A percentile compares a stretch with the other conserved stretches of the same genome.
Evolutionary conservation across 2,797 vertebrate species (phyloP).

Genomic region (Pseudochromis fuscus): DNA sequence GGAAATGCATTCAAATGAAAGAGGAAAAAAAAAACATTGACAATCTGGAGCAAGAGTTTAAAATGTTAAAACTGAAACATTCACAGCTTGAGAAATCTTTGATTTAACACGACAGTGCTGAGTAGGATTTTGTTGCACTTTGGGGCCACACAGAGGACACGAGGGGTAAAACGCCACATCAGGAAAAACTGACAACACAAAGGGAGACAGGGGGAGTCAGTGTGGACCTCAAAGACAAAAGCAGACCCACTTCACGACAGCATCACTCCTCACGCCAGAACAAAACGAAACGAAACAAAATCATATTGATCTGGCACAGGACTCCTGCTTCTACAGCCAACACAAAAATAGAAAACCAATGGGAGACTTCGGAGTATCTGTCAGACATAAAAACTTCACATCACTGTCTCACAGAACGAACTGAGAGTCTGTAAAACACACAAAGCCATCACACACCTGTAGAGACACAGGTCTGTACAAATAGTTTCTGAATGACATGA

Average conservation of each 20-base stretch:
- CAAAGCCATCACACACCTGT: constrained; percentile 66
- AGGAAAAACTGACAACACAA: constrained; percentile 58
- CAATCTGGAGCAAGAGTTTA: constrained; percentile 31
- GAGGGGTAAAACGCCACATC: constrained; percentile 39
- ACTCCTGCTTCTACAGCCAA: constrained; percentile 58
- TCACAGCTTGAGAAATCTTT: constrained; percentile 64
- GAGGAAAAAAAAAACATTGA: constrained; percentile 64
- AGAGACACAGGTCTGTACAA: constrained; percentile 70
- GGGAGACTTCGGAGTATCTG: constrained; percentile 43
- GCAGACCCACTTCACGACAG: constrained; percentile 75
- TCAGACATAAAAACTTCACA: constrained; percentile 52
- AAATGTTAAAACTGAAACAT: constrained; percentile 63
- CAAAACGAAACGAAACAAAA: constrained; percentile 23
- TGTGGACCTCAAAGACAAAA: constrained; percentile 76
- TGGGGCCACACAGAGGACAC: constrained; percentile 71
- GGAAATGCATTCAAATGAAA: constrained; percentile 65
- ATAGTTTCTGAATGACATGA: constrained; percentile 77
- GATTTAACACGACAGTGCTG: constrained; percentile 64
- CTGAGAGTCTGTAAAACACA: constrained; percentile 58
- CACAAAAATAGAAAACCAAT: constrained; percentile 72
- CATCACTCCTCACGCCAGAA: constrained; percentile 59
- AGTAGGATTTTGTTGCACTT: constrained; percentile 59
- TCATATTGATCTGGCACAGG: constrained; percentile 52
- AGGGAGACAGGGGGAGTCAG: constrained; percentile 56
- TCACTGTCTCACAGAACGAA: constrained; percentile 64